Conservation (phyloP, 2,888 invertebrate genomes). For the Crossocerus cetratus region DNA sequence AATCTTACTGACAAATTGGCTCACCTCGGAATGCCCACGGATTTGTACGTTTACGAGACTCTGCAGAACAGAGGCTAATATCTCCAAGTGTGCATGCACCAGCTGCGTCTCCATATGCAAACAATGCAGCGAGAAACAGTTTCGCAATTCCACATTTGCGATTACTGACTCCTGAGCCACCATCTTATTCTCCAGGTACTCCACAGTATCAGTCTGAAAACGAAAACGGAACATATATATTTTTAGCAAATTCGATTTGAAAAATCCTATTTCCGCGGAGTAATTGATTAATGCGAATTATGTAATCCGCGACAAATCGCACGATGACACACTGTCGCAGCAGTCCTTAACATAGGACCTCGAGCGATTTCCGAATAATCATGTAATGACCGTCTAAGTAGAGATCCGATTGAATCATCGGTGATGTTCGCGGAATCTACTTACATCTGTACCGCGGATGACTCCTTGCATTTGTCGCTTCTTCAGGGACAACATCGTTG, state of each 20-base stretch:
- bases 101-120: slow-evolving; percentile 82
- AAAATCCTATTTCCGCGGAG: background rate
- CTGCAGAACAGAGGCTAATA: slow-evolving; percentile 80
- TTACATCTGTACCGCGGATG: slow-evolving; percentile 80
- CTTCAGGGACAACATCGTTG: slow-evolving; percentile 81
- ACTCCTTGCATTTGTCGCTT: slow-evolving; percentile 82
- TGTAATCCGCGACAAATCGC: slow-evolving; percentile 33
- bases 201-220: slow-evolving; percentile 80
- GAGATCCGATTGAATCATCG: slow-evolving; percentile 13
- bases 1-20: background rate
- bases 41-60: slow-evolving; percentile 80
- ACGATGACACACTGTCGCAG: slow-evolving; percentile 34
- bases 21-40: slow-evolving; percentile 79
- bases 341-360: slow-evolving; percentile 30
- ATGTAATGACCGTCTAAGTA: slow-evolving; percentile 33
- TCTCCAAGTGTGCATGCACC: slow-evolving; percentile 81
- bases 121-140: slow-evolving; percentile 82
- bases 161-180: slow-evolving; percentile 82
- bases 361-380: slow-evolving; percentile 41
- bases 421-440: slow-evolving; percentile 15
- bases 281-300: slow-evolving; percentile 11
- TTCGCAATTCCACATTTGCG: slow-evolving; percentile 80
- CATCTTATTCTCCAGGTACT: slow-evolving; percentile 81
- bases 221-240: background rate
- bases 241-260: background rate